Conservation (phyloP, 2,797 vertebrate species). For the Darevskia mixta region DNA sequence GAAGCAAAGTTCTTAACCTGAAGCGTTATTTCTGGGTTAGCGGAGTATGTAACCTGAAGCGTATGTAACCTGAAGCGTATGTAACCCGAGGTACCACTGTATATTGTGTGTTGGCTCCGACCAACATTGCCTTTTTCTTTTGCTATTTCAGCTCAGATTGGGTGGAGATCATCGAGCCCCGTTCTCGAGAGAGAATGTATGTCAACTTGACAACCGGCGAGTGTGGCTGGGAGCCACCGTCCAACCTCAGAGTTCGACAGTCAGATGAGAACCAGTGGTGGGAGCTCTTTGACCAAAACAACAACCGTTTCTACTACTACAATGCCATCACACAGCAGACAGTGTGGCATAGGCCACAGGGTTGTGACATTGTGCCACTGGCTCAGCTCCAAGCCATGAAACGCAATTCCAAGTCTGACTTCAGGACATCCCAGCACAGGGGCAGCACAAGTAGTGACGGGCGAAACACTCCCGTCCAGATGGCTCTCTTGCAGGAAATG, state of each 20-base stretch:
- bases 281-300: conserved; percentile 91
- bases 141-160: conserved; percentile 85
- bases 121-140: not conserved
- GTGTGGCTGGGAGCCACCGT: conserved; percentile 90
- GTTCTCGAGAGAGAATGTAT: conserved; percentile 91
- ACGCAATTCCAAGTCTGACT: conserved; percentile 79
- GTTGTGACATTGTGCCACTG: conserved; percentile 90
- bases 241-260: conserved; percentile 84
- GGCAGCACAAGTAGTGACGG: conserved; percentile 78
- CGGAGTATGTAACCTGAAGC: too few species aligned
- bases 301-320: conserved; percentile 93
- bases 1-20: too few species aligned
- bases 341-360: conserved; percentile 91
- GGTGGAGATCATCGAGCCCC: conserved; percentile 94
- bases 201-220: conserved; percentile 89
- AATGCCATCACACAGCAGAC: conserved; percentile 87
- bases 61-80: too few species aligned
- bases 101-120: not conserved
- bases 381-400: conserved; percentile 93
- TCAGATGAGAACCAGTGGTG: conserved; percentile 93
- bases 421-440: conserved; percentile 54
- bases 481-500: conserved; percentile 57
- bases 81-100: too few species aligned
- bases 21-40: too few species aligned
- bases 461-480: conserved; percentile 75